Percentiles rank a stretch among this genome's conserved stretches.
Evolutionary conservation across 23 tunicate genomes (phyloP).

Genomic region (Trididemnum clinides): DNA sequence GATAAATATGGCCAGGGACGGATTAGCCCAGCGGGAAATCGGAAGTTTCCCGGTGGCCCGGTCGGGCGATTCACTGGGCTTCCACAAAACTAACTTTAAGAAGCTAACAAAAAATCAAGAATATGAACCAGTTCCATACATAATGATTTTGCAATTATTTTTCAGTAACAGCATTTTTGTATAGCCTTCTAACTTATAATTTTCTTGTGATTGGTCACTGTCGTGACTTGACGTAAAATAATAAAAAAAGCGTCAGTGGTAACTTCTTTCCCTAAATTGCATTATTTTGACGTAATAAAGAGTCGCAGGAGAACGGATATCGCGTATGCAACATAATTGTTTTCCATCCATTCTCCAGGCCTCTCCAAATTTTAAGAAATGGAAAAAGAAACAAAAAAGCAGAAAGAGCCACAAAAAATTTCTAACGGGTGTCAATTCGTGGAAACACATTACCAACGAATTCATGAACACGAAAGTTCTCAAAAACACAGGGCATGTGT

Average conservation of each 20-base stretch:
- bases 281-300: background rate
- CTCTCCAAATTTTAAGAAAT: too few species aligned
- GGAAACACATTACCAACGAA: too few species aligned
- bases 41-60: background rate
- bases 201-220: background rate
- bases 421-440: too few species aligned
- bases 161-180: background rate
- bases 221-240: background rate
- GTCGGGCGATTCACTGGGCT: background rate
- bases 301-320: background rate
- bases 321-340: background rate
- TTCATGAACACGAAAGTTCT: too few species aligned
- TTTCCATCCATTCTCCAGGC: too few species aligned
- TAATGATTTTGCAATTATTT: background rate
- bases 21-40: background rate
- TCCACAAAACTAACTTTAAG: background rate
- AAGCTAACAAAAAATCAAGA: background rate
- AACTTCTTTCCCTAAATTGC: background rate
- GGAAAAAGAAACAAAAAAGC: too few species aligned
- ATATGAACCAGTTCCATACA: background rate
- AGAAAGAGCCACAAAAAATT: too few species aligned
- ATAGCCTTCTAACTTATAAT: background rate
- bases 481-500: too few species aligned
- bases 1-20: background rate
- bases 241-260: background rate